Evolutionary conservation across 2,113 vertebrate species (phyloP).

Genomic region (Turdus rufiventris): DNA sequence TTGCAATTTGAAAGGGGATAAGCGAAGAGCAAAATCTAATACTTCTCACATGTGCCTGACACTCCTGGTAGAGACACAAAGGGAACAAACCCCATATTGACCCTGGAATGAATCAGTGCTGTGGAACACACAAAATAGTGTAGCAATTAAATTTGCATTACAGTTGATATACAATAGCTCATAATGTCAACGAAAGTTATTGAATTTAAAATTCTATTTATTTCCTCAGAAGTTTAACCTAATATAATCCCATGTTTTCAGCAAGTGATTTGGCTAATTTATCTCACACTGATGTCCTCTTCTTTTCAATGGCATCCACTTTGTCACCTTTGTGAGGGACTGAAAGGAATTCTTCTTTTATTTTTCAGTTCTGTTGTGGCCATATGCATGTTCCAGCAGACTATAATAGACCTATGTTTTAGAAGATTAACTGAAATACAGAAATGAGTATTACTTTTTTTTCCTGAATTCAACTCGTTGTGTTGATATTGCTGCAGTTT

Average conservation of each 20-base stretch:
- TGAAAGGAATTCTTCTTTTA: background rate
- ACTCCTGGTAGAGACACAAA: background rate
- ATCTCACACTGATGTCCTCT: background rate
- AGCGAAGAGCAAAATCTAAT: background rate
- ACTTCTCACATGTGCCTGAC: background rate
- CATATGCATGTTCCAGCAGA: background rate
- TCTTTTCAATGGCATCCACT: background rate
- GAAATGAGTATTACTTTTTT: background rate
- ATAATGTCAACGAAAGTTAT: background rate
- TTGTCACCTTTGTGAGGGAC: background rate
- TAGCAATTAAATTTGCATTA: background rate
- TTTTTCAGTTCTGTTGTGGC: background rate
- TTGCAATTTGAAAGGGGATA: background rate
- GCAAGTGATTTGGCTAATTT: background rate
- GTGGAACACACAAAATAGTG: background rate
- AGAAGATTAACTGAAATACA: constrained; percentile 16
- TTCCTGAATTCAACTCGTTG: background rate
- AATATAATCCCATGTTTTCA: background rate
- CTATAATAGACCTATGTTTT: background rate
- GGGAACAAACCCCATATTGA: background rate
- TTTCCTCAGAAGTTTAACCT: background rate
- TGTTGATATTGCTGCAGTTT: background rate
- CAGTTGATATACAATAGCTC: background rate
- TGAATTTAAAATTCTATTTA: constrained; percentile 4
- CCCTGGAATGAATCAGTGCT: background rate